Evolutionary conservation across 2,888 invertebrate genomes (phyloP).

Genomic region (Platerodrilus igneus): DNA sequence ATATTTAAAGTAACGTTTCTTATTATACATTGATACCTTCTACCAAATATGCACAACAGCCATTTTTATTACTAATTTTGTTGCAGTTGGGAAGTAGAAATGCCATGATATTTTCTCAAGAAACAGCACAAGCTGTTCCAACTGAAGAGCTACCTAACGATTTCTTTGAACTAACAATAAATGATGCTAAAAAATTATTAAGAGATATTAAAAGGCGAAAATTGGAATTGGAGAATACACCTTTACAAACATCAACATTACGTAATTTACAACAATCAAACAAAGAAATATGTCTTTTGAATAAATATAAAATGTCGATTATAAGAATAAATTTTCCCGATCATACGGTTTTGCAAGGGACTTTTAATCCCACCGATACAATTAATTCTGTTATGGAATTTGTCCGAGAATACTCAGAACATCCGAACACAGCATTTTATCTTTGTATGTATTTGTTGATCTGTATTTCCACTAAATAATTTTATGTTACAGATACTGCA

Average conservation of each 20-base stretch:
- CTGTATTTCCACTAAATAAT: slow-evolving; percentile 3
- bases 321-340: slow-evolving; percentile 86
- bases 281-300: slow-evolving; percentile 54
- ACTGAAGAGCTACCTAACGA: slow-evolving; percentile 77
- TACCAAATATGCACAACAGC: no score
- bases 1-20: no score
- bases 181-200: slow-evolving; percentile 73
- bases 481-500: slow-evolving; percentile 62
- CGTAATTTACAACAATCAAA: slow-evolving; percentile 57
- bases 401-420: slow-evolving; percentile 64
- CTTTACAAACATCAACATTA: slow-evolving; percentile 64
- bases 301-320: slow-evolving; percentile 69
- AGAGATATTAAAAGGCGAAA: slow-evolving; percentile 66
- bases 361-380: slow-evolving; percentile 73
- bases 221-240: slow-evolving; percentile 64
- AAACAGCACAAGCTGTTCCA: slow-evolving; percentile 57
- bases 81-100: slow-evolving; percentile 73
- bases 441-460: slow-evolving; percentile 62
- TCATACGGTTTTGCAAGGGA: slow-evolving; percentile 77
- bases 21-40: no score
- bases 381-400: slow-evolving; percentile 68
- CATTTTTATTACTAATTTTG: no score
- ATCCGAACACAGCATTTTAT: slow-evolving; percentile 64
- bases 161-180: slow-evolving; percentile 81
- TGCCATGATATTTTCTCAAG: slow-evolving; percentile 67